phyloP scores from a whole-genome alignment of 2,113 vertebrate genomes.

The Montifringilla adamsi region DNA sequence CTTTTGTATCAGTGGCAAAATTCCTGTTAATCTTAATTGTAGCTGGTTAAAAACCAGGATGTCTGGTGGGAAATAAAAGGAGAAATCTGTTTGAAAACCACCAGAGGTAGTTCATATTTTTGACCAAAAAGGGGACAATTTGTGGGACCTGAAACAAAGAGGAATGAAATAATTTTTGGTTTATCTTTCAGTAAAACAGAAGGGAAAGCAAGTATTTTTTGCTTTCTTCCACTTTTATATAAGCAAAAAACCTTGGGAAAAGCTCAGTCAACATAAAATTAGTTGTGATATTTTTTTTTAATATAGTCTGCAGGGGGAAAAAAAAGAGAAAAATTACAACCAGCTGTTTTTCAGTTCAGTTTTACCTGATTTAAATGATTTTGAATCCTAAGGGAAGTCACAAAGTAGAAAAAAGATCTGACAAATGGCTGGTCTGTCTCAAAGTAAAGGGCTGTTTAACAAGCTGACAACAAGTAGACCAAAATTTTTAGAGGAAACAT shows the following conservation, averaged over 20 bases:
- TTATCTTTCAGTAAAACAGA: neutral
- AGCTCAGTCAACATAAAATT: neutral
- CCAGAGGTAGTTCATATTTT: neutral
- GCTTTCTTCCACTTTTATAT: neutral
- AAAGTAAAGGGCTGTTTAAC: neutral
- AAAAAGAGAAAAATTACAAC: neutral
- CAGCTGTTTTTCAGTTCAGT: neutral
- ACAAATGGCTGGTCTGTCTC: neutral
- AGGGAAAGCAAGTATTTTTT: neutral
- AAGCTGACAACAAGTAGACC: neutral
- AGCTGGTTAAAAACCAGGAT: neutral
- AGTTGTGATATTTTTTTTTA: neutral
- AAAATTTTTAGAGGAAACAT: neutral
- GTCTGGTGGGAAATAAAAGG: neutral
- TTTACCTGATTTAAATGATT: neutral
- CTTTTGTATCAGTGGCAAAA: neutral
- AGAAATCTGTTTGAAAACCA: neutral
- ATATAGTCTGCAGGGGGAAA: neutral
- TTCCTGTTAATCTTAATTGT: constrained; percentile 12
- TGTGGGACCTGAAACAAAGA: neutral
- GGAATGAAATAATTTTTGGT: neutral
- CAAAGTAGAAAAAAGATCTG: neutral
- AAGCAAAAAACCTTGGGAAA: neutral
- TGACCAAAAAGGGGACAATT: neutral
- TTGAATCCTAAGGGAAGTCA: neutral